Conservation (phyloP, 2,113 vertebrate species). For the Apeltes quadracus region DNA sequence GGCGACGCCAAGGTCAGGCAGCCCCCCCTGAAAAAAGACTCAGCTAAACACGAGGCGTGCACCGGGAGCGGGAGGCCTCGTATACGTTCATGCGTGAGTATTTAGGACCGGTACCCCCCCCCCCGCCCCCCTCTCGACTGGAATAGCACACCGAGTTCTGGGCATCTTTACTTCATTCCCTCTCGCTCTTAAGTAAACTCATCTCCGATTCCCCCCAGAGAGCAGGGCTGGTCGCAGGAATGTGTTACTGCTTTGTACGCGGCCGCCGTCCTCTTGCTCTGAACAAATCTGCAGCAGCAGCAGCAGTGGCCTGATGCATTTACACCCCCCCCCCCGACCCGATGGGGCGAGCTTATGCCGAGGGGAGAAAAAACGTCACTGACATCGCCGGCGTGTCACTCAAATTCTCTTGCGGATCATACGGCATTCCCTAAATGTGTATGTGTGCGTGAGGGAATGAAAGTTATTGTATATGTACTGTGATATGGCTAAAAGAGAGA, state of each 20-base stretch:
- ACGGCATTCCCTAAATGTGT: background rate
- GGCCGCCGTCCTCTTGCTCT: constrained; percentile 28
- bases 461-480: background rate
- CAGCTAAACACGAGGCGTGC: constrained; percentile 7
- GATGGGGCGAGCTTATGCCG: background rate
- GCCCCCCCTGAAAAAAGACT: constrained; percentile 11
- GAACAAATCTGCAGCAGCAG: constrained; percentile 27
- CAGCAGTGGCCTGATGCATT: constrained; percentile 17
- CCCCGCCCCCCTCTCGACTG: constrained; percentile 1
- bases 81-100: background rate
- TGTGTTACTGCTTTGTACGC: constrained; percentile 23
- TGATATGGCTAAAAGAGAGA: constrained; percentile 16
- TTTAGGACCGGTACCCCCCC: constrained; percentile 19
- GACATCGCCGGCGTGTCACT: background rate
- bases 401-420: background rate
- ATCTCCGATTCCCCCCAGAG: constrained; percentile 34
- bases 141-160: constrained; percentile 15
- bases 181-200: constrained; percentile 46
- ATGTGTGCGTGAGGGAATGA: background rate
- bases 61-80: too few species aligned
- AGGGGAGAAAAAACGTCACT: constrained; percentile 9
- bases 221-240: constrained; percentile 25
- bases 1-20: constrained; percentile 24
- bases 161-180: constrained; percentile 49
- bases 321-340: constrained; percentile 16